Conservation (phyloP, 2,113 vertebrate genomes). For the Poeciliopsis occidentalis region DNA sequence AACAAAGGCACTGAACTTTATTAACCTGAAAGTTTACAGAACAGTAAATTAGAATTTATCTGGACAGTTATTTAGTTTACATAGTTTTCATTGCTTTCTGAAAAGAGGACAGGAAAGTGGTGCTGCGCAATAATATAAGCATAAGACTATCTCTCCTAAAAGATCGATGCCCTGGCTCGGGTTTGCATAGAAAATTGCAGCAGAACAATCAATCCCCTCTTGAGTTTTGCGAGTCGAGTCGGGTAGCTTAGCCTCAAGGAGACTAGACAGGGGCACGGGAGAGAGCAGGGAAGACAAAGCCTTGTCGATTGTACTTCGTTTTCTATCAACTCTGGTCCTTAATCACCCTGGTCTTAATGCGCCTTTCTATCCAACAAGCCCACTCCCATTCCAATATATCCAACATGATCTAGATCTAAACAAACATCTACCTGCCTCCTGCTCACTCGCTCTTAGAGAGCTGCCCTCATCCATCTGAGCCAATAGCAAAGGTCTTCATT, state of each 20-base stretch:
- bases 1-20: too few species aligned
- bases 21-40: too few species aligned
- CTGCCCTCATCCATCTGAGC: slow-evolving; percentile 75
- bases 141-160: slow-evolving; percentile 69
- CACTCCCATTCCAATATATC: slow-evolving; percentile 75
- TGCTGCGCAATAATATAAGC: slow-evolving; percentile 77
- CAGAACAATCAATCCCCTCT: slow-evolving; percentile 79
- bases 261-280: slow-evolving; percentile 62
- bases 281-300: slow-evolving; percentile 73
- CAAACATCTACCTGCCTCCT: slow-evolving; percentile 75
- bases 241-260: slow-evolving; percentile 66
- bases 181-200: slow-evolving; percentile 73
- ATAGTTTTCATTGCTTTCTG: slow-evolving; percentile 53
- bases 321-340: slow-evolving; percentile 81
- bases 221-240: slow-evolving; percentile 77
- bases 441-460: slow-evolving; percentile 51
- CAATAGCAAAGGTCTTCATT: slow-evolving; percentile 79
- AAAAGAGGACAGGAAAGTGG: slow-evolving; percentile 65
- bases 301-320: slow-evolving; percentile 77
- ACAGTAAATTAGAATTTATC: too few species aligned
- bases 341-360: slow-evolving; percentile 78
- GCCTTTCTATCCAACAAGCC: slow-evolving; percentile 60
- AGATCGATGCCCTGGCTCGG: slow-evolving; percentile 67
- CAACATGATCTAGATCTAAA: slow-evolving; percentile 65
- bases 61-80: slow-evolving; percentile 39